Evolutionary conservation across 1,140 invertebrate genomes (phyloP).

Genomic region (Planococcus citri): DNA sequence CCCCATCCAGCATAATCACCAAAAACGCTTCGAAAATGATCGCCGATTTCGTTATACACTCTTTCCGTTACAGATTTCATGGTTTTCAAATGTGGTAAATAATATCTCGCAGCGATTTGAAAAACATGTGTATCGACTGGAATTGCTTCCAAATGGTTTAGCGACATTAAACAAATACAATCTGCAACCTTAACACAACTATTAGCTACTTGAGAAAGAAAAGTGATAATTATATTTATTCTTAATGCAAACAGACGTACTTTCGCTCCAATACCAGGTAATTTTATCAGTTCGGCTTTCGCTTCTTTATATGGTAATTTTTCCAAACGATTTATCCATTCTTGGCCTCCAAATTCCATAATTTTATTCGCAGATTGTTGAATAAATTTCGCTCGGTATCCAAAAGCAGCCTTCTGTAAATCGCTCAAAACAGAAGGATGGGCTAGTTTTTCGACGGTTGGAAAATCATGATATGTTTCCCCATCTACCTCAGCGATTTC

Average conservation of each 20-base stretch:
- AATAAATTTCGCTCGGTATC: constrained; percentile 83
- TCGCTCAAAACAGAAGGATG: constrained; percentile 49
- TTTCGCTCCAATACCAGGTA: constrained; percentile 81
- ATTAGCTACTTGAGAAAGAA: not conserved
- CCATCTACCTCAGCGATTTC: constrained; percentile 55
- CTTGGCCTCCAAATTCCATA: constrained; percentile 45
- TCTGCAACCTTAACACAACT: constrained; percentile 66
- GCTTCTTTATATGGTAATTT: constrained; percentile 57
- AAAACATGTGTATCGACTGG: constrained; percentile 96
- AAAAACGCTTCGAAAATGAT: constrained; percentile 67
- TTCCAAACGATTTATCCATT: constrained; percentile 59
- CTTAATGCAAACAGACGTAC: constrained; percentile 35
- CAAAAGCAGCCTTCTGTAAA: constrained; percentile 71
- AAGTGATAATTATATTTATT: not conserved
- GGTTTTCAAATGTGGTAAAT: constrained; percentile 62
- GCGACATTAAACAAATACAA: constrained; percentile 93
- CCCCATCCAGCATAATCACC: constrained; percentile 89
- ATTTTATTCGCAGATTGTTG: constrained; percentile 56
- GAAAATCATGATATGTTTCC: constrained; percentile 64
- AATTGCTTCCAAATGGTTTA: constrained; percentile 75
- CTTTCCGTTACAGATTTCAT: constrained; percentile 71
- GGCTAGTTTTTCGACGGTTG: constrained; percentile 51
- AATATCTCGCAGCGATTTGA: constrained; percentile 71
- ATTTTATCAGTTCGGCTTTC: constrained; percentile 53
- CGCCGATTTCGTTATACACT: constrained; percentile 72